Conservation (phyloP, 2,797 vertebrate genomes). For the Bovichtus variegatus region DNA sequence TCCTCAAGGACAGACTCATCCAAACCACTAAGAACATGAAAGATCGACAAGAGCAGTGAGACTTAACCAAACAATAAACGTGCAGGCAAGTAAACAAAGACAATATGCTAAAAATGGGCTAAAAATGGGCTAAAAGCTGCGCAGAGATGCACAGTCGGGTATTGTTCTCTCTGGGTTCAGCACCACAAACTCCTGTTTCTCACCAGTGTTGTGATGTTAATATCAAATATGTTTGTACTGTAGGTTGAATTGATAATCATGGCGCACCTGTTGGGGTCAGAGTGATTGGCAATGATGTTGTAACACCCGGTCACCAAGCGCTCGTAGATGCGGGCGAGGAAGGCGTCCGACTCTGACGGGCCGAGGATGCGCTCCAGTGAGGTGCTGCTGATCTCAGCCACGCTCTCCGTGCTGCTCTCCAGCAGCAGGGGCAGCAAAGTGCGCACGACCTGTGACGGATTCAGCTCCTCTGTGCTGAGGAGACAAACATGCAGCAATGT, state of each 20-base stretch:
- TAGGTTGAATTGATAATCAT: not conserved
- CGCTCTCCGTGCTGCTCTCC: conserved; percentile 96
- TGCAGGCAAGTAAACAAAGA: not conserved
- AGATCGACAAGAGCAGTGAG: not conserved
- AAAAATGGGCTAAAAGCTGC: not conserved
- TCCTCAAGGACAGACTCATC: conserved; percentile 97
- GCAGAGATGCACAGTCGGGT: not conserved
- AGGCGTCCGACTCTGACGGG: conserved; percentile 95
- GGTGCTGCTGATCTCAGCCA: conserved; percentile 95
- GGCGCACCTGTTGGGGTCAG: conserved; percentile 93
- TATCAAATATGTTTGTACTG: not conserved
- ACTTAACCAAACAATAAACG: not conserved
- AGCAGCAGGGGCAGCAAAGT: conserved; percentile 93
- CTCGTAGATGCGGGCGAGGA: conserved; percentile 95
- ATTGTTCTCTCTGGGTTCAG: not conserved
- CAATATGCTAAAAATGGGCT: not conserved
- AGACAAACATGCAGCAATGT: conserved; percentile 26
- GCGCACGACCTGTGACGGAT: conserved; percentile 91
- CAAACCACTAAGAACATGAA: conserved; percentile 87
- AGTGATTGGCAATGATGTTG: conserved; percentile 95
- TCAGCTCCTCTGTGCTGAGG: conserved; percentile 93
- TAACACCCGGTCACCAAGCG: conserved; percentile 96
- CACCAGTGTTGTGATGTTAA: not conserved
- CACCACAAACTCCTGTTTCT: not conserved
- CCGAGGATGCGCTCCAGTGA: conserved; percentile 96